Evolutionary conservation across 2,797 vertebrate genomes (phyloP).

Genomic region (Pipistrellus nathusii): DNA sequence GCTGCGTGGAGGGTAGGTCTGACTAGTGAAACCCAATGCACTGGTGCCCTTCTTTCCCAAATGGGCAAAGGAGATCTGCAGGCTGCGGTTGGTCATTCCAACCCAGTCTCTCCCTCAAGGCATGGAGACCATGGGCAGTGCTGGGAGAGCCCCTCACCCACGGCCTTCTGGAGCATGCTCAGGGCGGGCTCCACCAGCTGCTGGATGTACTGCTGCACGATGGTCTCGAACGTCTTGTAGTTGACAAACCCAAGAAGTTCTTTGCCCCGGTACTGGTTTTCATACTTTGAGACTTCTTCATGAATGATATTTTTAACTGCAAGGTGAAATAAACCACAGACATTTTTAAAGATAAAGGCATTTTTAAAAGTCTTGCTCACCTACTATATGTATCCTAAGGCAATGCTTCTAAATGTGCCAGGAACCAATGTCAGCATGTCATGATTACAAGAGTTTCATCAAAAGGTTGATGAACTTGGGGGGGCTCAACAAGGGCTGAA

Average conservation of each 20-base stretch:
- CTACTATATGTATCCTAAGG: fast-evolving
- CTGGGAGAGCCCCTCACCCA: slow-evolving; percentile 79
- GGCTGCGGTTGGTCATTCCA: background rate
- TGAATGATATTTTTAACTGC: slow-evolving; percentile 81
- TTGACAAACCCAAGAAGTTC: slow-evolving; percentile 91
- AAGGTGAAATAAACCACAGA: background rate
- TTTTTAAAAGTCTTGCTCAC: background rate
- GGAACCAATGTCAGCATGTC: no score
- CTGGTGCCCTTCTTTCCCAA: fast-evolving
- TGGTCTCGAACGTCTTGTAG: slow-evolving; percentile 90
- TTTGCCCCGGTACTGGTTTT: slow-evolving; percentile 88
- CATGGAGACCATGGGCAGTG: fast-evolving
- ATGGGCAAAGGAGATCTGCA: background rate
- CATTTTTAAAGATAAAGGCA: background rate
- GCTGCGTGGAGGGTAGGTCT: background rate
- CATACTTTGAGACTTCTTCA: slow-evolving; percentile 79
- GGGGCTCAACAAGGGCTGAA: no score
- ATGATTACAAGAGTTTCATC: no score
- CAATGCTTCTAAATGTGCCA: background rate
- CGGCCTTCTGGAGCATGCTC: slow-evolving; percentile 83
- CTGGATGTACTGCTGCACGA: slow-evolving; percentile 88
- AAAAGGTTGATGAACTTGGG: no score
- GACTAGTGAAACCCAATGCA: fast-evolving
- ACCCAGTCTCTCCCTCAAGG: background rate
- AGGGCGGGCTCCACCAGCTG: slow-evolving; percentile 88